phyloP scores from a whole-genome alignment of 2,888 invertebrate genomes.

The Julus scanicus region DNA sequence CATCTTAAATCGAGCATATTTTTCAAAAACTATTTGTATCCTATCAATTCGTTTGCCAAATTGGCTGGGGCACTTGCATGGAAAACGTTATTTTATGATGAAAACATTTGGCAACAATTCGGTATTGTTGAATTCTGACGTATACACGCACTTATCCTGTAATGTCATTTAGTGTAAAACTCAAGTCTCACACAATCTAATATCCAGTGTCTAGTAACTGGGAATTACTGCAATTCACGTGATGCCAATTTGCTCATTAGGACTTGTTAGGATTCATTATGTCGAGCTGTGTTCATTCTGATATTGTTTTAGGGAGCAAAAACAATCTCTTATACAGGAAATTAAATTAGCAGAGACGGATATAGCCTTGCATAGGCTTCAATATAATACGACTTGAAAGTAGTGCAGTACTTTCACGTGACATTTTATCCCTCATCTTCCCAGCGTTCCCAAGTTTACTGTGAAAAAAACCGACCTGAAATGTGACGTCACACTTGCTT shows the following conservation, averaged over 20 bases:
- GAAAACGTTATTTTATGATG: too few species aligned
- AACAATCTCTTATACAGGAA: constrained; percentile 37
- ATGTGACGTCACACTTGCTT: background rate
- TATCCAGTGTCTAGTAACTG: too few species aligned
- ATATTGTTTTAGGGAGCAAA: background rate
- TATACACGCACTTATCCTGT: too few species aligned
- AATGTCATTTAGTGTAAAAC: too few species aligned
- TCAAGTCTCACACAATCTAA: too few species aligned
- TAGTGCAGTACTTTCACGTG: background rate
- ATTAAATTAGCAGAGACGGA: background rate
- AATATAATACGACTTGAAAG: background rate
- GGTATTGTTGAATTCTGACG: too few species aligned
- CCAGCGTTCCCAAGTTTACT: background rate
- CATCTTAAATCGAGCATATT: too few species aligned
- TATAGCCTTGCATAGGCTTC: background rate
- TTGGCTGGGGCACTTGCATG: too few species aligned
- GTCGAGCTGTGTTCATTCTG: background rate
- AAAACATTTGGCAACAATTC: too few species aligned
- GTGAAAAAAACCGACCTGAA: background rate
- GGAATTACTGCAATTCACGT: background rate
- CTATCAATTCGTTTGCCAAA: too few species aligned
- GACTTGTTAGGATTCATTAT: background rate
- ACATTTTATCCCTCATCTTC: background rate
- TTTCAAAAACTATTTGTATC: too few species aligned
- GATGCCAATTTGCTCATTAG: background rate